A percentile compares a stretch with the other conserved stretches of the same genome.
These are phyloP conservation scores for Rafetus swinhoei DNA, from an alignment of 2,113 vertebrate species.

Conservation along the genomic window DNA sequence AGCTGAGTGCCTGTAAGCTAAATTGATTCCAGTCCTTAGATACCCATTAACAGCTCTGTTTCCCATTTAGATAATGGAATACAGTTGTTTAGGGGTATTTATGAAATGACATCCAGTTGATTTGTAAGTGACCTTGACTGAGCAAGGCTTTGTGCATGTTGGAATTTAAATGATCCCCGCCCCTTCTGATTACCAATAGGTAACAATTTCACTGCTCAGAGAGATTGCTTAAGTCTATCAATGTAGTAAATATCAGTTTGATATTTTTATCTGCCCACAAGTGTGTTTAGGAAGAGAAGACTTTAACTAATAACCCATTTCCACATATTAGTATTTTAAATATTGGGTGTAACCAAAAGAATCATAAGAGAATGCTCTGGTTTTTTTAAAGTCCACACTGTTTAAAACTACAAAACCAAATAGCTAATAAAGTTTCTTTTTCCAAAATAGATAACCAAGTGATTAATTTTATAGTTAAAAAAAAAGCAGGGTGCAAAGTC, in stretches of 20 bases:
- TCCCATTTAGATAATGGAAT: constrained; percentile 74
- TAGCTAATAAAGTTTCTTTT: too few species aligned
- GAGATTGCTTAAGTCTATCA: constrained; percentile 32
- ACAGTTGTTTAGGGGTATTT: constrained; percentile 74
- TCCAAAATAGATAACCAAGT: too few species aligned
- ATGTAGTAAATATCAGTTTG: constrained; percentile 1
- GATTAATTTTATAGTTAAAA: neutral
- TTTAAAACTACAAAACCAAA: too few species aligned
- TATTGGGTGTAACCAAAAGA: neutral
- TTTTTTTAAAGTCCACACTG: constrained; percentile 18
- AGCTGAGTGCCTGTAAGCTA: constrained; percentile 75
- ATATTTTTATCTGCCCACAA: neutral
- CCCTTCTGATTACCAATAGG: constrained; percentile 30
- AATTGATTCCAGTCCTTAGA: constrained; percentile 75
- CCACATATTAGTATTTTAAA: neutral
- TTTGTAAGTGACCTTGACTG: constrained; percentile 74
- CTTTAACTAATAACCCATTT: constrained; percentile 12
- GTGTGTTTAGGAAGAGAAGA: neutral
- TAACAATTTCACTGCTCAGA: constrained; percentile 15
- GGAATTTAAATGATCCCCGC: constrained; percentile 52
- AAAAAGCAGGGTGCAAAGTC: neutral
- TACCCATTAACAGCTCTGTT: constrained; percentile 67
- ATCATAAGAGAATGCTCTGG: neutral
- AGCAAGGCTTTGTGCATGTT: constrained; percentile 33
- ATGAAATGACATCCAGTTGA: constrained; percentile 72